Base-by-base conservation (phyloP, 1,140 invertebrate genomes). In the Cepaea nemoralis region DNA sequence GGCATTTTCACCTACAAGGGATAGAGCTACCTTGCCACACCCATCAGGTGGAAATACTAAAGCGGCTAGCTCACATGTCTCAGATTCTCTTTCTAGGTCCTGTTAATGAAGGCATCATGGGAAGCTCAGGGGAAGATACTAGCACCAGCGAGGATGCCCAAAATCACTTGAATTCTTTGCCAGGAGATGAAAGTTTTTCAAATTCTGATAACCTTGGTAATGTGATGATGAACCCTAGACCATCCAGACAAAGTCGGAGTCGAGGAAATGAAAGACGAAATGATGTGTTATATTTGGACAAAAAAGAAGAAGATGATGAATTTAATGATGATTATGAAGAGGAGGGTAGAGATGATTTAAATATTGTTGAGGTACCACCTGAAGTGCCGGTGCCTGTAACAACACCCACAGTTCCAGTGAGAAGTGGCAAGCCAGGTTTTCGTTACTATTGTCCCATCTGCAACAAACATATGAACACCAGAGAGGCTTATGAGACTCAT, bases 401-500 rank as follows among this genome's bases (percentile, higher is more conserved):
- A 27, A 3, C 27, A 1, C 77, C 8, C 19, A 0, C 12, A 5
- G 50, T 35, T 3, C 77, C 63, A 16, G 27, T 40, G 27, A 69
- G 33, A 55, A 71, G 69, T 37, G 19, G 16, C 39, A 73, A 59
- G 45, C 48, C 39, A 6, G 80, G 83, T 8, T 82, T 82, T 74
- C 73, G 69, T 6, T 89, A 80, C 81, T 86, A 82, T 55, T 89
- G 88, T 63, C 24, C 70, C 19, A 80, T 85, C 2, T 89, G 88
- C 82, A 79, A 86, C 39, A 45, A 71, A 40, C 86, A 82, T 27
- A 86, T 88, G 85, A 87, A 89, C 77, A 86, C 86, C 19, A 81
- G 81, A 70, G 84, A 87, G 55, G 66, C 63, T n/a, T 86, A 83
- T 33, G 77, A 86, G 14, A 73, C 55, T 1, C 88, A 89, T 76